phyloP scores from a whole-genome alignment of 1,140 invertebrate species.

The Cotesia typhae region DNA sequence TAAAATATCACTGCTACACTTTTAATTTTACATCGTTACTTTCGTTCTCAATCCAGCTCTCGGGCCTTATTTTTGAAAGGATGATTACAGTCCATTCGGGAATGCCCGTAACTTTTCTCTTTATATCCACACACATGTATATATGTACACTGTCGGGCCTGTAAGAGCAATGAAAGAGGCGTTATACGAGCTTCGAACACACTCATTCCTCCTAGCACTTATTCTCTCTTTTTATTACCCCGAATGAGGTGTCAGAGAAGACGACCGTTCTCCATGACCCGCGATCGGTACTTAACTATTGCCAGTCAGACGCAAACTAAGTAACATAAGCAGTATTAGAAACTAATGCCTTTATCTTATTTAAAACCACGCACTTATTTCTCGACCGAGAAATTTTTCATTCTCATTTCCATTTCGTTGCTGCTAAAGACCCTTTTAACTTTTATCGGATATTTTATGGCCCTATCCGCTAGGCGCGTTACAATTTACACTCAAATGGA shows the following conservation, averaged over 20 bases:
- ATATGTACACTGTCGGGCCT: constrained; percentile 2
- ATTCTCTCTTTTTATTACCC: constrained; percentile 33
- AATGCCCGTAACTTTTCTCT: constrained; percentile 17
- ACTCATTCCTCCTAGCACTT: background rate
- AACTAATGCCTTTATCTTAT: too few species aligned
- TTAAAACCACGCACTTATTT: too few species aligned
- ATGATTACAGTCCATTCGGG: constrained; percentile 30
- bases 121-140: too few species aligned
- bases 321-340: background rate
- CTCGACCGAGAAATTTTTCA: too few species aligned
- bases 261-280: background rate
- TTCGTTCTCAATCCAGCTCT: background rate
- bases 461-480: too few species aligned
- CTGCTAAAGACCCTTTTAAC: too few species aligned
- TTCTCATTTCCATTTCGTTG: too few species aligned
- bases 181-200: constrained; percentile 8
- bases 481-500: too few species aligned
- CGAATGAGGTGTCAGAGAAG: constrained; percentile 28
- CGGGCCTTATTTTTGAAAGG: constrained; percentile 23
- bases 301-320: background rate
- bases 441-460: too few species aligned
- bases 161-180: constrained; percentile 6
- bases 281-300: constrained; percentile 1
- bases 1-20: too few species aligned
- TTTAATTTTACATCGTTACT: too few species aligned